Evolutionary conservation across 2,797 vertebrate species (phyloP), one percentile per base, ranked within the genome.

Genomic region (Gambusia yucatana): DNA sequence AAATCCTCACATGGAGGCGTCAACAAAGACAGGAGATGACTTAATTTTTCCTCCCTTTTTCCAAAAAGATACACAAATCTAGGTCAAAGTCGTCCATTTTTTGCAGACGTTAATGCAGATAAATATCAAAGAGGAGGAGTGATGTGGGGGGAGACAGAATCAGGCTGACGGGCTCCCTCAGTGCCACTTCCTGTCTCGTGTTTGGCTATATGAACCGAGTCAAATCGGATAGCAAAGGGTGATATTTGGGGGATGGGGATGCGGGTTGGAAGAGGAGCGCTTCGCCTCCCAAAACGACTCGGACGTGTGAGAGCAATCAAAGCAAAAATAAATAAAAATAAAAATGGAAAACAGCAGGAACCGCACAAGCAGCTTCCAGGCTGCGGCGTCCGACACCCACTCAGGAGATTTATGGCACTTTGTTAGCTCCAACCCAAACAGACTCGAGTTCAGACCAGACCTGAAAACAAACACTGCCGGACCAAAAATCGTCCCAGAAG

Each of bases 301-400:
- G 28, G 91, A 91, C 86, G 83, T 84, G 83, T 88, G 88, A 91
- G 91, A 88, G 91, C 83, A 89, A 92, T 91, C 88, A 91, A 91
- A 93, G 87, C 81, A 73, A 89, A 87, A 30, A 75, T 78, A 77
- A 84, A 63, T 8, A 33, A 71, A 93, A 77, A 72, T 85, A 83
- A 84, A 83, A 84, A 81, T 84, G 82, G 82, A 87, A 73, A 25
- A 33, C 55, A 4, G n/a, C 77, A 25, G 33, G 46, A 75, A 52
- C 4, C 47, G 74, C 72, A 82, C 55, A 74, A 74, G 50, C 72
- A 73, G 72, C 47, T 28, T 67, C 69, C 30, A 20, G 59, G 48
- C 78, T 59, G 74, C 33, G 16, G 50, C 25, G 0, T 43, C 74
- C 75, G 41, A 75, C 65, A 47, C 52, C 70, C 81, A 13, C 55